Base-by-base conservation (phyloP, 1,140 invertebrate genomes). In the Euwallacea fornicatus region DNA sequence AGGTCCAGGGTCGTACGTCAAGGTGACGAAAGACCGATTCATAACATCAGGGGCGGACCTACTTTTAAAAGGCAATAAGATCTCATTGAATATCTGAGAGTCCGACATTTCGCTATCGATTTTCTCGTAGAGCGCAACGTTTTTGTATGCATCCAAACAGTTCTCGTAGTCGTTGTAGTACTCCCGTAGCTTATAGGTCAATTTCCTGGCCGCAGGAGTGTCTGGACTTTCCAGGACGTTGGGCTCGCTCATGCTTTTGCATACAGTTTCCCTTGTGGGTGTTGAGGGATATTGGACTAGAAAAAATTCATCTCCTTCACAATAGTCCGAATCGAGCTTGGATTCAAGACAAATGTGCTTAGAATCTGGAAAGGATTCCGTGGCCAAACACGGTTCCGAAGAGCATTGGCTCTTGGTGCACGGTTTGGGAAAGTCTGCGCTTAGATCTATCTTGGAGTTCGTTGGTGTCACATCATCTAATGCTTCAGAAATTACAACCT, bases 91-190 rank as follows among this genome's bases (percentile, higher is more conserved):
- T 62, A 79, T 80, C 11, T 78, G 74, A 44, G 80, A 79, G 54
- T 79, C 77, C 11, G 54, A 64, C 76, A 80, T 76, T 74, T 79
- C 77, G 7, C 53, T 62, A 42, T 73, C 47, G 41, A 71, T 66
- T 71, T 64, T 63, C 46, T 72, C 63, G 53, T 15, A 68, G 54
- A 69, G 50, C 42, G 72, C 50, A 70, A 62, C 56, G 47, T 63
- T 42, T 72, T 74, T 60, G 8, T 72, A 66, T 13, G 73, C 55
- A 66, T 80, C 79, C 41, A 82, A 62, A 63, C 80, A 81, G 15
- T 82, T 78, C 58, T 77, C 77, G 56, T 80, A 80, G 69, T 82
- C 81, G 70, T 82, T 82, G 60, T 82, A 82, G 72, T 82, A 82
- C 74, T 82, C 81, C 54, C 77, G 65, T 11, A 73, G 70, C 54